Evolutionary conservation across 2,888 invertebrate genomes (phyloP).

Genomic region (Sminthurinus aureus): DNA sequence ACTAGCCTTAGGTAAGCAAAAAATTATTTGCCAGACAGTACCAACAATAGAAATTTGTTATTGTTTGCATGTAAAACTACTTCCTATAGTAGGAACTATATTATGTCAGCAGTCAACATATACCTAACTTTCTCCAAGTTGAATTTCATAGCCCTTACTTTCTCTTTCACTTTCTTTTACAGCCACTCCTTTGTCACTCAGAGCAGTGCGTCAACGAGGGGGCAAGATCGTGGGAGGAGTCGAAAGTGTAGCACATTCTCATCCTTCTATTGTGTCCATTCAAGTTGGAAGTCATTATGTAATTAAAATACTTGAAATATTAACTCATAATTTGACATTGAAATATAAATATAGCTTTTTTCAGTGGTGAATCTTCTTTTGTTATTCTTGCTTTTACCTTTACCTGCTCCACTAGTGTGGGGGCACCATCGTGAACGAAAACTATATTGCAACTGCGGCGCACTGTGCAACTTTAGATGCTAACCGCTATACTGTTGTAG

Average conservation of each 20-base stretch:
- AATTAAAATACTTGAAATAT: background rate
- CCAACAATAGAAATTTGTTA: background rate
- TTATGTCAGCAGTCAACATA: too few species aligned
- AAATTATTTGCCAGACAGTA: background rate
- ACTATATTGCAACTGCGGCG: conserved; percentile 14
- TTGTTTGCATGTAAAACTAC: background rate
- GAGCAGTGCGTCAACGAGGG: background rate
- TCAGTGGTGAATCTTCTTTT: background rate
- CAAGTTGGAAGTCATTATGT: conserved; percentile 23
- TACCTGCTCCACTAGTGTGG: conserved; percentile 23
- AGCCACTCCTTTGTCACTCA: background rate
- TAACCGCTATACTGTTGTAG: conserved; percentile 19
- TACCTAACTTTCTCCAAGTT: background rate
- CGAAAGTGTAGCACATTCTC: conserved; percentile 17
- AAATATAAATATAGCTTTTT: background rate
- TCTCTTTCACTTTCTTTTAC: background rate
- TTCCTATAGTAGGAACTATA: too few species aligned
- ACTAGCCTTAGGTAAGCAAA: conserved; percentile 9
- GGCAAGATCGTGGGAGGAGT: conserved; percentile 31
- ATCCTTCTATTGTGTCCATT: conserved; percentile 28
- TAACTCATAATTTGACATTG: background rate
- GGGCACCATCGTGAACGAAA: conserved; percentile 28
- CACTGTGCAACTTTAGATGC: conserved; percentile 30
- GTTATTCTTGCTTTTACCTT: background rate
- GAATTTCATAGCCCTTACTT: background rate